A percentile compares a stretch with the other conserved stretches of the same genome.
phyloP scores from a whole-genome alignment of 1,140 invertebrate genomes.

The Dendrolimus kikuchii region DNA sequence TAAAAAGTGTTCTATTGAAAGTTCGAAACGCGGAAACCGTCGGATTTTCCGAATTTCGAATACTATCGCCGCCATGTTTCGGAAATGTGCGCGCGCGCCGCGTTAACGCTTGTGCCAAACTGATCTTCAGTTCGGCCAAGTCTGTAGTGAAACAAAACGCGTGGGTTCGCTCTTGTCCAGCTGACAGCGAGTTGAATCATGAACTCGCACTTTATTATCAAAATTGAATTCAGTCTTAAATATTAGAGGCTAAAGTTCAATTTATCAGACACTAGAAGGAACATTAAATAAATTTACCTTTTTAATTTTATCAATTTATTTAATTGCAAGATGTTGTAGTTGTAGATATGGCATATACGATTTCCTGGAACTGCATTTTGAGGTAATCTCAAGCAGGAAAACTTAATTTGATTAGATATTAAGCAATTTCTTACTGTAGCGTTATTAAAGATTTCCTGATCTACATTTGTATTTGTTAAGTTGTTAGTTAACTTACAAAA shows the following conservation, averaged over 20 bases:
- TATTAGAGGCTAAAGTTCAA: too few species aligned
- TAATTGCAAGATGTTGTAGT: slow-evolving; percentile 18
- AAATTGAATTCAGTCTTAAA: slow-evolving; percentile 20
- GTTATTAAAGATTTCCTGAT: too few species aligned
- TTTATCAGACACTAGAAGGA: neutral
- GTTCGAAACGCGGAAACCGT: slow-evolving; percentile 16
- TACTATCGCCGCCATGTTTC: slow-evolving; percentile 15
- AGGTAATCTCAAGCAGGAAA: neutral
- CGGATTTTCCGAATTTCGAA: slow-evolving; percentile 19
- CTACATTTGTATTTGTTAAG: too few species aligned
- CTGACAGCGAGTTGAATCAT: slow-evolving; percentile 42
- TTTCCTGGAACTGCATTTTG: neutral
- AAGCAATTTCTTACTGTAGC: too few species aligned
- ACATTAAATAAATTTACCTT: slow-evolving; percentile 27
- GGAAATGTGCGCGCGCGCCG: slow-evolving; percentile 38
- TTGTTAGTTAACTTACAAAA: too few species aligned
- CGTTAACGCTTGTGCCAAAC: slow-evolving; percentile 28
- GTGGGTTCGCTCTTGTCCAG: slow-evolving; percentile 32
- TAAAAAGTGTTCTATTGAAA: slow-evolving; percentile 3
- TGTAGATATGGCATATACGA: slow-evolving; percentile 3
- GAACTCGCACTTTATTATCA: slow-evolving; percentile 30
- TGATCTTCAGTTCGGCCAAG: slow-evolving; percentile 39
- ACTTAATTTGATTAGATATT: too few species aligned
- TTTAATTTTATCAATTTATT: slow-evolving; percentile 26
- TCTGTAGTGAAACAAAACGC: slow-evolving; percentile 50